Evolutionary conservation across 2,113 vertebrate species (phyloP).

Genomic region (Chionis minor): DNA sequence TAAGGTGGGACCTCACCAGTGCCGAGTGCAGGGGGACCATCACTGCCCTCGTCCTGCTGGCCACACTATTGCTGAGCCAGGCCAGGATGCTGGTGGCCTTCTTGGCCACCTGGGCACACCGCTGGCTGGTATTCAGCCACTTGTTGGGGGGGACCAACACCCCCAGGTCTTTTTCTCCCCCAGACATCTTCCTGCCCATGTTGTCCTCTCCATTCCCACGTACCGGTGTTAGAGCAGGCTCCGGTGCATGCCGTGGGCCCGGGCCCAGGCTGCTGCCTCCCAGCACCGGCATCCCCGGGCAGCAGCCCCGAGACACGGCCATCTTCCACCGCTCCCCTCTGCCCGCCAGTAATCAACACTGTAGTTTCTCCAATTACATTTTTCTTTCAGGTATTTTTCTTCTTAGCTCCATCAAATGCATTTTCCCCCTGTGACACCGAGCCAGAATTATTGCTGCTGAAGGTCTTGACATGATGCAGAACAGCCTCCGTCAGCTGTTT

Average conservation of each 20-base stretch:
- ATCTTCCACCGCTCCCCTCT: background rate
- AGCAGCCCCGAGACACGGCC: background rate
- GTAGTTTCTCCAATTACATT: background rate
- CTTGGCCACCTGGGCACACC: too few species aligned
- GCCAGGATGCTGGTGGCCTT: too few species aligned
- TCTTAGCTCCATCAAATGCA: background rate
- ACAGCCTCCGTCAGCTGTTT: background rate
- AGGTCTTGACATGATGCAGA: background rate
- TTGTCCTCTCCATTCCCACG: background rate
- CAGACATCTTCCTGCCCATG: background rate
- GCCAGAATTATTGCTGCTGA: background rate
- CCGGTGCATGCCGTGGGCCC: background rate
- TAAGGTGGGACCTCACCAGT: too few species aligned
- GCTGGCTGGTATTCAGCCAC: too few species aligned
- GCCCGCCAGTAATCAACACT: background rate
- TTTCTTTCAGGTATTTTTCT: background rate
- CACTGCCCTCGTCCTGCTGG: too few species aligned
- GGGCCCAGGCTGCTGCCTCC: too few species aligned
- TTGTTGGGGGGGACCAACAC: too few species aligned
- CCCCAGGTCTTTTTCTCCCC: background rate
- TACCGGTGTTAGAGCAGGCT: too few species aligned
- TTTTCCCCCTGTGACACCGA: background rate
- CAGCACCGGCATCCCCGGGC: too few species aligned
- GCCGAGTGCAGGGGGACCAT: too few species aligned
- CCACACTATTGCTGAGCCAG: too few species aligned